Percentiles rank a stretch among this genome's conserved stretches.
These are phyloP conservation scores for Neodontobutis hainanensis DNA, from an alignment of 2,113 vertebrate genomes.

Conservation along the genomic window DNA sequence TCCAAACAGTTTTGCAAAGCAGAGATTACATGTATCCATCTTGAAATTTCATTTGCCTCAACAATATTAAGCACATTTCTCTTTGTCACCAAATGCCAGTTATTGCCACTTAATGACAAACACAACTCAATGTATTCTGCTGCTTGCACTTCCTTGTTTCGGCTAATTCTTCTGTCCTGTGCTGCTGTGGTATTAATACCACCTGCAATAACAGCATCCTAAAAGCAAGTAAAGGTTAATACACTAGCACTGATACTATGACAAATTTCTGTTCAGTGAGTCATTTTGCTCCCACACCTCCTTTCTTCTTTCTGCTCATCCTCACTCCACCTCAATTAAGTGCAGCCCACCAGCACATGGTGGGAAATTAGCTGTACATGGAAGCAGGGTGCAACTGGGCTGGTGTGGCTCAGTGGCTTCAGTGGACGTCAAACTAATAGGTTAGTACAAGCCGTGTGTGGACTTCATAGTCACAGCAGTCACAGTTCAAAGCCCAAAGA, in stretches of 20 bases:
- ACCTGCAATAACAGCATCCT: slow-evolving; percentile 24
- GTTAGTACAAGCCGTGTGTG: slow-evolving; percentile 48
- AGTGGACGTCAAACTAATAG: slow-evolving; percentile 61
- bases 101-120: slow-evolving; percentile 47
- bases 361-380: slow-evolving; percentile 62
- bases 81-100: slow-evolving; percentile 46
- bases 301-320: slow-evolving; percentile 14
- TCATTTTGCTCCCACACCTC: slow-evolving; percentile 50
- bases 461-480: slow-evolving; percentile 40
- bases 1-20: slow-evolving; percentile 39
- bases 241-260: slow-evolving; percentile 39
- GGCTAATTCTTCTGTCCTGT: slow-evolving; percentile 30
- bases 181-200: slow-evolving; percentile 24
- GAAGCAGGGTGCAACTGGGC: slow-evolving; percentile 8
- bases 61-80: slow-evolving; percentile 69
- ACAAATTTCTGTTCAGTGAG: slow-evolving; percentile 48
- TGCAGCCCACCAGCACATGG: slow-evolving; percentile 45
- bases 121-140: slow-evolving; percentile 3
- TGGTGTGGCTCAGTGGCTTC: slow-evolving; percentile 29
- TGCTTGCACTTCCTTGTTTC: slow-evolving; percentile 11
- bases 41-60: slow-evolving; percentile 64
- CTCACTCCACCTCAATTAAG: slow-evolving; percentile 54
- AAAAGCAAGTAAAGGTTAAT: slow-evolving; percentile 56
- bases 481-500: slow-evolving; percentile 37
- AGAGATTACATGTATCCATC: slow-evolving; percentile 68